Evolutionary conservation across 2,113 vertebrate genomes (phyloP).

Genomic region (Oreochromis niloticus): DNA sequence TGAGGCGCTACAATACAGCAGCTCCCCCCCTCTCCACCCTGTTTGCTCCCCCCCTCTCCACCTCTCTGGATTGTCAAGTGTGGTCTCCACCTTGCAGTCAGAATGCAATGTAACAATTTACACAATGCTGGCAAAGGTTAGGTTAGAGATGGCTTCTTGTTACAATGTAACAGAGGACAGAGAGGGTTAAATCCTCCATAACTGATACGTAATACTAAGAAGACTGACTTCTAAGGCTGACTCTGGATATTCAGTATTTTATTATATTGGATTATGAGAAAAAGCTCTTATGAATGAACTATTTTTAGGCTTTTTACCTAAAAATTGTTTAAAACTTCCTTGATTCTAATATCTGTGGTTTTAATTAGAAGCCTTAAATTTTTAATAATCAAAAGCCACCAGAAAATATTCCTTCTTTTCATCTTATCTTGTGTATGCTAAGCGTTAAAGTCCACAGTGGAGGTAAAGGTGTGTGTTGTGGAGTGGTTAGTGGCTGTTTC

Average conservation of each 20-base stretch:
- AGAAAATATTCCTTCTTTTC: background rate
- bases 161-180: background rate
- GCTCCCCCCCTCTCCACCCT: background rate
- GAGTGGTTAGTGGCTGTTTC: background rate
- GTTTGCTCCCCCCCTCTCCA: background rate
- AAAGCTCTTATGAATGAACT: background rate
- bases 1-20: conserved; percentile 66
- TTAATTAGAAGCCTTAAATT: background rate
- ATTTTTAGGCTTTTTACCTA: background rate
- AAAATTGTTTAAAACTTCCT: background rate
- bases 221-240: background rate
- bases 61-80: conserved; percentile 45
- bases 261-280: background rate
- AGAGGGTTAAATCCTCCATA: background rate
- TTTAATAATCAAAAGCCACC: background rate
- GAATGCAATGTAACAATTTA: conserved; percentile 38
- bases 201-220: background rate
- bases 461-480: background rate
- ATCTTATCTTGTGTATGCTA: background rate
- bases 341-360: background rate
- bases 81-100: conserved; percentile 54
- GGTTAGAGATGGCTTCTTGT: background rate
- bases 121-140: conserved; percentile 27
- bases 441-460: background rate
- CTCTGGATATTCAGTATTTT: background rate